Base-by-base conservation (phyloP, 2,888 invertebrate species). In the Melinopterus prodromus region DNA sequence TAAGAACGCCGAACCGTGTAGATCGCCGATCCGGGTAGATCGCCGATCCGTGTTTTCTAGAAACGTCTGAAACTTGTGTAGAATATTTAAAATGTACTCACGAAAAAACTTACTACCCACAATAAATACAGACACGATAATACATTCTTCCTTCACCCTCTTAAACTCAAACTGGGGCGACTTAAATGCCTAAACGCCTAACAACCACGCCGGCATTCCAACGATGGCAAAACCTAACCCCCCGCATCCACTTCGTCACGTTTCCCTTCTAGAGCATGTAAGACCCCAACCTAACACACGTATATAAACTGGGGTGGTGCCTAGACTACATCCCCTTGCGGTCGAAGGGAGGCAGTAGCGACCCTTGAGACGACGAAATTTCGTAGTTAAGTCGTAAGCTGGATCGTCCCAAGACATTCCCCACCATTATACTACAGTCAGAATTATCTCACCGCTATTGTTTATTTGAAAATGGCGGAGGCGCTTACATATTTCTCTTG, bases 331-430 rank as follows among this genome's bases (percentile, higher is more conserved):
- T 9, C 53, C 12, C 38, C 53, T 53, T 53, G 53, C 12, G 53
- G 53, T 53, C 12, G 12, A 7, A 53, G 53, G 9, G 53, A 12
- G 53, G 53, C 53, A 53, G 53, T 53, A 9, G 53, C 12, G 53
- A 53, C 53, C 53, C 53, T 37, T n/a, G n/a, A 35, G 35, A 74
- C 2, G n/a, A n/a, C 9, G 74, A 35, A 74, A 74, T 74, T 74
- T 36, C 26, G 74, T 74, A 35, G n/a, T 74, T 74, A 74, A 74
- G 74, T 74, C 74, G 74, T 74, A 74, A 74, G 26, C 74, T 37
- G 74, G 37, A 35, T 37, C 36, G 74, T n/a, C 74, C 37, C 35
- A 74, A 74, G 74, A 74, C 74, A 74, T 74, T 36, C 36, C 53
- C 74, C 12, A 53, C 36, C 74, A 36, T 74, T 74, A 35, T 26